phyloP scores from a whole-genome alignment of 2,888 invertebrate genomes.

The Thalpophila matura region DNA sequence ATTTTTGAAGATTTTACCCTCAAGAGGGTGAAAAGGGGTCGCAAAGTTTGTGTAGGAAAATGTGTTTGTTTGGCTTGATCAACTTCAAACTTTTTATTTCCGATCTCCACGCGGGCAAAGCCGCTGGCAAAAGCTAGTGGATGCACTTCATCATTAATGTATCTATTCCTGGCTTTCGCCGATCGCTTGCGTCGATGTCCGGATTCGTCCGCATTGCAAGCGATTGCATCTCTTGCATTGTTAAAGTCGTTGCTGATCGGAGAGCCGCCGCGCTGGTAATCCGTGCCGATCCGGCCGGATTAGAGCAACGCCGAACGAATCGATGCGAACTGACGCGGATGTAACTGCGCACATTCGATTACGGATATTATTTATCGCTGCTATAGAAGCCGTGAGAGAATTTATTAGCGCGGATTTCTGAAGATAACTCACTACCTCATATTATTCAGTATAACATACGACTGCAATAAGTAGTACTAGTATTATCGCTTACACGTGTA shows the following conservation, averaged over 20 bases:
- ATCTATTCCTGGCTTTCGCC: slow-evolving; percentile 6
- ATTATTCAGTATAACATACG: not conserved
- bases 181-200: slow-evolving; percentile 3
- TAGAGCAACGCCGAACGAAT: slow-evolving; percentile 11
- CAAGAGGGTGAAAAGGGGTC: too few relatives aligned
- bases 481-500: slow-evolving; percentile 4
- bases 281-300: slow-evolving; percentile 18
- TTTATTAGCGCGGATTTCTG: slow-evolving; percentile 3
- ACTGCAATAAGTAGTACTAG: slow-evolving; percentile 4
- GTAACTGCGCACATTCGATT: slow-evolving; percentile 33
- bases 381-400: slow-evolving; percentile 4
- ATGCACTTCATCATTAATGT: too few relatives aligned
- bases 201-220: slow-evolving; percentile 2
- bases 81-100: too few relatives aligned
- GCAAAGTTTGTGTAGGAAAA: too few relatives aligned
- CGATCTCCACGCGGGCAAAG: too few relatives aligned
- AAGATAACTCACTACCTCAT: not conserved
- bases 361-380: slow-evolving; percentile 32
- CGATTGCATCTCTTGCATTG: slow-evolving; percentile 39
- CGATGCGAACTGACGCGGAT: slow-evolving; percentile 20
- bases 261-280: slow-evolving; percentile 16
- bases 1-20: too few relatives aligned
- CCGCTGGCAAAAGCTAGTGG: too few relatives aligned
- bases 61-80: too few relatives aligned
- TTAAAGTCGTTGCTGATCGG: slow-evolving; percentile 31